phyloP scores from a whole-genome alignment of 2,797 vertebrate genomes.

The Ptychobarbus kaznakovi region DNA sequence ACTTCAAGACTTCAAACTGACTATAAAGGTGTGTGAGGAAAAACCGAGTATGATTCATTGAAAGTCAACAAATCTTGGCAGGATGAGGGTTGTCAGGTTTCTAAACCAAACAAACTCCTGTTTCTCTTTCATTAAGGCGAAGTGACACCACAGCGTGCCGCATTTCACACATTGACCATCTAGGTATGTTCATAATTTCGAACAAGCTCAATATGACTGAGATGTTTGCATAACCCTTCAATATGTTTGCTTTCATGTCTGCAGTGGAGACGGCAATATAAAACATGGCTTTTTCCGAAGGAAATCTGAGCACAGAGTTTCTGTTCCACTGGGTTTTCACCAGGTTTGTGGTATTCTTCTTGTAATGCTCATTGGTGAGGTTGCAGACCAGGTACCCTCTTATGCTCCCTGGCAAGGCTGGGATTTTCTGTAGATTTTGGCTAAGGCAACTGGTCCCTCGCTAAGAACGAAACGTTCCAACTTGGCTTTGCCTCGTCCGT shows the following conservation, averaged over 20 bases:
- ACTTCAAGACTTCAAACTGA: constrained; percentile 4
- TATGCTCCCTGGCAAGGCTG: constrained; percentile 21
- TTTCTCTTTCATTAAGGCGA: constrained; percentile 54
- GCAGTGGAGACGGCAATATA: constrained; percentile 66
- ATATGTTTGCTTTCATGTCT: constrained; percentile 76
- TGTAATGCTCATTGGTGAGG: constrained; percentile 41
- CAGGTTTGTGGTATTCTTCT: constrained; percentile 39
- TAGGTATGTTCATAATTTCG: constrained; percentile 34
- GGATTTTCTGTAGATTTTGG: constrained; percentile 49
- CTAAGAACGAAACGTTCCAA: constrained; percentile 43
- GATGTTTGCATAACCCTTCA: constrained; percentile 74
- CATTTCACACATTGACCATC: constrained; percentile 73
- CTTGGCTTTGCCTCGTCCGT: constrained; percentile 41
- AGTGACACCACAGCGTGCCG: constrained; percentile 64
- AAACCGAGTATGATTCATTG: constrained; percentile 51
- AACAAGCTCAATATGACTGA: constrained; percentile 51
- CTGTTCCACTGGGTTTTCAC: constrained; percentile 21
- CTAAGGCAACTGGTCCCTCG: constrained; percentile 21
- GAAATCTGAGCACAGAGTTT: constrained; percentile 69
- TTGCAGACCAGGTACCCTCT: constrained; percentile 21
- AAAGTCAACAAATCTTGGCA: constrained; percentile 56
- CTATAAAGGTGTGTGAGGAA: constrained; percentile 38
- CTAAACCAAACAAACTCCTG: constrained; percentile 61
- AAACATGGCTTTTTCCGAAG: constrained; percentile 58
- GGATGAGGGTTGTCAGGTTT: constrained; percentile 54